Evolutionary conservation across 1,140 invertebrate species (phyloP).

Genomic region (Aethina tumida): DNA sequence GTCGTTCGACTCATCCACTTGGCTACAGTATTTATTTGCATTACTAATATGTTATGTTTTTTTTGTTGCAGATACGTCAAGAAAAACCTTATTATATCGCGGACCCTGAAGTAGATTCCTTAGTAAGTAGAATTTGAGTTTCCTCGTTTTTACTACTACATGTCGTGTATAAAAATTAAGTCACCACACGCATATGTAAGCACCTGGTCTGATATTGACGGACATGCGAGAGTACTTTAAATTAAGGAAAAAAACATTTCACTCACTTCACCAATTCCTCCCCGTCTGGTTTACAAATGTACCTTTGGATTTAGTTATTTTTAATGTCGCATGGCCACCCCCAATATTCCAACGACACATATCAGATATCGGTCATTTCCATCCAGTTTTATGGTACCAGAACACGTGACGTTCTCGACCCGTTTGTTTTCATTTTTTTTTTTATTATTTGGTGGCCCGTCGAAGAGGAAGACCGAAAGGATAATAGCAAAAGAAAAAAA

Average conservation of each 20-base stretch:
- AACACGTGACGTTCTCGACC: constrained; percentile 13
- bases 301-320: no score
- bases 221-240: no score
- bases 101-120: constrained; percentile 94
- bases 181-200: constrained; percentile 18
- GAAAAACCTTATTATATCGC: constrained; percentile 97
- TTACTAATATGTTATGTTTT: constrained; percentile 27
- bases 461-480: no score
- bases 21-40: no score
- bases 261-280: no score
- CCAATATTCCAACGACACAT: constrained; percentile 10
- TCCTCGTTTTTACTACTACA: background rate
- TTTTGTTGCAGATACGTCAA: constrained; percentile 86
- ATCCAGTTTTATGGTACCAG: constrained; percentile 13
- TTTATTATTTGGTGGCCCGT: no score
- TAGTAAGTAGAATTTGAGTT: constrained; percentile 66
- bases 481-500: no score
- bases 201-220: no score
- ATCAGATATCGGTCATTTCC: constrained; percentile 14
- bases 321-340: constrained; percentile 16
- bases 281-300: no score
- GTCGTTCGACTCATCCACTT: no score
- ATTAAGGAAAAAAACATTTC: no score
- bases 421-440: background rate
- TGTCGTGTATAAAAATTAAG: constrained; percentile 12